Evolutionary conservation across 2,888 invertebrate genomes (phyloP), one percentile per base, ranked within the genome.

Genomic region (Stegophylla sp.): DNA sequence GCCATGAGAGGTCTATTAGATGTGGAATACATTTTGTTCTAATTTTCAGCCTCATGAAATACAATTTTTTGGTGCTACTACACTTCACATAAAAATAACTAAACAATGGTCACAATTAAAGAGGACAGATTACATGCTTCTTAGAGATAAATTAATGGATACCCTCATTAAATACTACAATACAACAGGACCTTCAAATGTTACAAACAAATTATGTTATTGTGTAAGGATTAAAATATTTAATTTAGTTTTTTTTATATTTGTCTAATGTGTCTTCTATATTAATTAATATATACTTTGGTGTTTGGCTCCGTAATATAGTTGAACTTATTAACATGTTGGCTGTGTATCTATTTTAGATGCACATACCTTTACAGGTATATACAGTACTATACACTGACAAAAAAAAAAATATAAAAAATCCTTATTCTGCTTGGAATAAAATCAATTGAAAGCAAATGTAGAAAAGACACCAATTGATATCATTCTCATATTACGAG

Each of bases 31-130:
- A 34, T 72, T n/a, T 17, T 56, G 71, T 41, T 51, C 2, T 5
- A 64, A 66, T 63, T n/a, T 82, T 88, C 89, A 95, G 95, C 89
- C 91, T 81, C 91, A 92, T 83, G 96, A 96, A 88, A 93, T 96
- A 48, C 96, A 97, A 87, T 97, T 95, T 88, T 97, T 95, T 89
- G 97, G 94, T 79, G 97, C 97, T 5, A 94, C 94, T 69, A 95
- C 95, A 41, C 87, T 97, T 28, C 94, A 97, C 85, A 91, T 92
- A 0, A 97, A 97, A 87, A 90, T 97, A 73, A 90, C 94, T 84
- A 92, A 94, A 85, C 92, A 92, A 85, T 97, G 95, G 95, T 89
- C 90, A 85, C 95, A 96, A 88, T 51, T 79, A 12, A 79, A 79
- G 61, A 23, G 51, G 59, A 63, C 71, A 51, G 79, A 79, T 43